Evolutionary conservation across 2,888 invertebrate species (phyloP).

Genomic region (Alloscopus bannaensis): DNA sequence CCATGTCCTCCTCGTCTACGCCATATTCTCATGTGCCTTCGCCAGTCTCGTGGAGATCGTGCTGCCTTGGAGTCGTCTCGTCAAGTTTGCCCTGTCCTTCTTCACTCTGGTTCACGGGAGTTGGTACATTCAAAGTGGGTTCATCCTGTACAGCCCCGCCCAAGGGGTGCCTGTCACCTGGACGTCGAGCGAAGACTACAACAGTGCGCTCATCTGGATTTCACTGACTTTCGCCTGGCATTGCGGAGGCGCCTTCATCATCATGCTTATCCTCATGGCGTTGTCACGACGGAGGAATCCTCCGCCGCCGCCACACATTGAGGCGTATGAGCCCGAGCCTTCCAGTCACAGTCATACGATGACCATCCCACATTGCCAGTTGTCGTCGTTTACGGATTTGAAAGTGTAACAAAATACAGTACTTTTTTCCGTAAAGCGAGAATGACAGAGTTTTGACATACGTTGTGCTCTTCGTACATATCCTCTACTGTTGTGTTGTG

Average conservation of each 20-base stretch:
- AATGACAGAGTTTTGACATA: too few species aligned
- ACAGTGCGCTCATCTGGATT: conserved; percentile 71
- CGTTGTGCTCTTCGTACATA: too few species aligned
- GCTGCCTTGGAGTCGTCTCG: conserved; percentile 68
- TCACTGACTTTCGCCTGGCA: conserved; percentile 72
- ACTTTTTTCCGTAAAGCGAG: not conserved
- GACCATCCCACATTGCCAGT: conserved; percentile 61
- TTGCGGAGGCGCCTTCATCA: conserved; percentile 69
- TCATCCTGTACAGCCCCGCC: conserved; percentile 70
- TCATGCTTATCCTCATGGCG: conserved; percentile 66
- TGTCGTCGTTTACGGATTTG: conserved; percentile 55
- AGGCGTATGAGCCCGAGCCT: conserved; percentile 45
- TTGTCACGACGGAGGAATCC: conserved; percentile 52
- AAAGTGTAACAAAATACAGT: conserved; percentile 36
- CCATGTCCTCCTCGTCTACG: conserved; percentile 64
- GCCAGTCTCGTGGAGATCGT: conserved; percentile 69
- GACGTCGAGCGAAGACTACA: conserved; percentile 70
- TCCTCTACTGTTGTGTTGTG: too few species aligned
- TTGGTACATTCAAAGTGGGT: conserved; percentile 73
- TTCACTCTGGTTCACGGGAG: conserved; percentile 73
- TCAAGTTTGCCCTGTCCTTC: conserved; percentile 70
- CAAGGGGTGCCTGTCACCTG: conserved; percentile 58
- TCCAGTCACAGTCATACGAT: conserved; percentile 54
- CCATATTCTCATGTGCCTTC: conserved; percentile 71
- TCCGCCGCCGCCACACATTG: conserved; percentile 54